Evolutionary conservation across 2,888 invertebrate genomes (phyloP).

Genomic region (Eremobia ochroleuca): DNA sequence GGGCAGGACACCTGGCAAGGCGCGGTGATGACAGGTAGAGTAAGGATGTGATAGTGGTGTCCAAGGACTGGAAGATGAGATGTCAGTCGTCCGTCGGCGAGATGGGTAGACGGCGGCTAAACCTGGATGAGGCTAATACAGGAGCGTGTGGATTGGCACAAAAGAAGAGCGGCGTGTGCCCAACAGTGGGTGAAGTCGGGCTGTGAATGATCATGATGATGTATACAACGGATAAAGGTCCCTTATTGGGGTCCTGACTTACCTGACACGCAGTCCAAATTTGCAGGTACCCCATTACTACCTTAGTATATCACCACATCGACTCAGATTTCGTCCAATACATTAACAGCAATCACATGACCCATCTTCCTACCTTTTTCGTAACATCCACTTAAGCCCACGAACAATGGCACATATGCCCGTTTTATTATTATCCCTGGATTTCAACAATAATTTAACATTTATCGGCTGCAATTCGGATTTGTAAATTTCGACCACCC

Average conservation of each 20-base stretch:
- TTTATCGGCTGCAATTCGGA: conserved; percentile 59
- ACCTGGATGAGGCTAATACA: too few relatives aligned
- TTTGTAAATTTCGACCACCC: conserved; percentile 66
- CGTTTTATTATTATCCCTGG: conserved; percentile 53
- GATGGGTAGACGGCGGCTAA: too few relatives aligned
- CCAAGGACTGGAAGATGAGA: too few relatives aligned
- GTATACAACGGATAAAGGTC: neutral
- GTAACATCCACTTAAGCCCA: conserved; percentile 51
- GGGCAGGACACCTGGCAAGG: too few relatives aligned
- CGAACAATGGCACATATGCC: conserved; percentile 57
- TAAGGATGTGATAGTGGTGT: too few relatives aligned
- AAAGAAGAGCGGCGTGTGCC: too few relatives aligned
- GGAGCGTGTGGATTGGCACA: too few relatives aligned
- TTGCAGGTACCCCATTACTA: conserved; percentile 1
- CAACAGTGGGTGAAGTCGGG: too few relatives aligned
- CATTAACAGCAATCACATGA: conserved; percentile 40
- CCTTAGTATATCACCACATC: conserved; percentile 2
- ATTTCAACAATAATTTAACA: conserved; percentile 59
- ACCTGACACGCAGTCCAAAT: neutral
- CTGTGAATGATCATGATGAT: too few relatives aligned
- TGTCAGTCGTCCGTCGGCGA: too few relatives aligned
- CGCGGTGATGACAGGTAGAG: too few relatives aligned
- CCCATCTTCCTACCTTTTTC: conserved; percentile 49
- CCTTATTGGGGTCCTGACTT: neutral
- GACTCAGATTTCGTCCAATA: conserved; percentile 7